Conservation (phyloP, 2,888 invertebrate genomes). For the Eupithecia abbreviata region DNA sequence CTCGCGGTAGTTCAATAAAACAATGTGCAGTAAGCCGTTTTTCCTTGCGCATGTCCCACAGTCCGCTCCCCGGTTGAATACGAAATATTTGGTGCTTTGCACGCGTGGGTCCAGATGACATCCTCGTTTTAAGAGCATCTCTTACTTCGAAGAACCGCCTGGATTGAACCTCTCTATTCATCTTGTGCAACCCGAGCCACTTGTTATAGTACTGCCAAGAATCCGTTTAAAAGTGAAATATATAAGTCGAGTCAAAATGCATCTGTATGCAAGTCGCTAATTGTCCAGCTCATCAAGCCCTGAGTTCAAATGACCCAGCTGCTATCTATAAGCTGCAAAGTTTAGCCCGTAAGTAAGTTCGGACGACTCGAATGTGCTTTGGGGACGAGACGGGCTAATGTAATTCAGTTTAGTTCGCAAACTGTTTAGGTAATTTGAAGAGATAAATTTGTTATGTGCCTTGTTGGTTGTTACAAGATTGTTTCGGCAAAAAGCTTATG, state of each 20-base stretch:
- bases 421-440: constrained; percentile 43
- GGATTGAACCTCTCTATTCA: no score
- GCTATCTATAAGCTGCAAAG: constrained; percentile 20
- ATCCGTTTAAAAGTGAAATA: neutral
- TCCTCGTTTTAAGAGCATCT: no score
- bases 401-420: constrained; percentile 47
- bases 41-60: no score
- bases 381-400: constrained; percentile 45
- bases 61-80: no score
- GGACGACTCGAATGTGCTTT: constrained; percentile 47
- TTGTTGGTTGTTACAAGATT: constrained; percentile 21
- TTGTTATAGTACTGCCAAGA: neutral
- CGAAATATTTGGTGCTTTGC: no score
- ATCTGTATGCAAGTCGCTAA: neutral
- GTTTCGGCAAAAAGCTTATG: constrained; percentile 25
- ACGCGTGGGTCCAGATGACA: no score
- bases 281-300: constrained; percentile 1
- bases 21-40: no score
- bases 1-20: no score
- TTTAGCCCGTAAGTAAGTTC: constrained; percentile 46
- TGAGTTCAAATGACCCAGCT: constrained; percentile 7
- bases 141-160: no score
- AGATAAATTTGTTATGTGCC: constrained; percentile 35
- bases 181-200: neutral
- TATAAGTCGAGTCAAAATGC: neutral